These are phyloP conservation scores for Abscondita cerata DNA, from an alignment of 2,888 invertebrate species.

Conservation along the genomic window DNA sequence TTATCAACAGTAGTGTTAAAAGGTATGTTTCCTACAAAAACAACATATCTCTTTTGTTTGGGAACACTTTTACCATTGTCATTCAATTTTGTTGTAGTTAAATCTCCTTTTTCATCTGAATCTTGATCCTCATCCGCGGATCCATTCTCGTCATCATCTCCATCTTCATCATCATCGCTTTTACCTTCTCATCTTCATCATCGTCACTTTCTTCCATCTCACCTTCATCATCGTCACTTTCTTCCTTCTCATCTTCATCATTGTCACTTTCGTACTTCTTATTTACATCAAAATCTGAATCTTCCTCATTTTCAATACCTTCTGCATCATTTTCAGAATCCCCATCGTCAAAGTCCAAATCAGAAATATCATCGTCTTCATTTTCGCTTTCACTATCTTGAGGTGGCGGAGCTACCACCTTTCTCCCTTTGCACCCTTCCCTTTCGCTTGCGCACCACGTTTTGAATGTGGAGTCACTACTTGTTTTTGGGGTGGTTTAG, in stretches of 20 bases:
- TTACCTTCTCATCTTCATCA: constrained; percentile 17
- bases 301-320: constrained; percentile 14
- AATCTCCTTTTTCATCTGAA: constrained; percentile 27
- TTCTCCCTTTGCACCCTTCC: no score
- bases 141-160: constrained; percentile 35
- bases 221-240: constrained; percentile 17
- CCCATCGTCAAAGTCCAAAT: constrained; percentile 23
- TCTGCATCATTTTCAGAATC: no score
- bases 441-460: no score
- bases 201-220: constrained; percentile 21
- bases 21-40: constrained; percentile 3
- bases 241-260: constrained; percentile 18
- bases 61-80: constrained; percentile 22
- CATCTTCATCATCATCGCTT: constrained; percentile 29
- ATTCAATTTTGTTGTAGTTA: constrained; percentile 2
- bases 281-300: constrained; percentile 30
- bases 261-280: constrained; percentile 16
- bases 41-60: background rate
- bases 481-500: no score
- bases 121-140: constrained; percentile 33
- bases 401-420: no score
- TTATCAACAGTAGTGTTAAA: background rate
- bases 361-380: constrained; percentile 32
- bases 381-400: constrained; percentile 7
- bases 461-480: no score